Evolutionary conservation across 2,113 vertebrate genomes (phyloP), one percentile per base, ranked within the genome.

Genomic region (Cynocephalus volans): DNA sequence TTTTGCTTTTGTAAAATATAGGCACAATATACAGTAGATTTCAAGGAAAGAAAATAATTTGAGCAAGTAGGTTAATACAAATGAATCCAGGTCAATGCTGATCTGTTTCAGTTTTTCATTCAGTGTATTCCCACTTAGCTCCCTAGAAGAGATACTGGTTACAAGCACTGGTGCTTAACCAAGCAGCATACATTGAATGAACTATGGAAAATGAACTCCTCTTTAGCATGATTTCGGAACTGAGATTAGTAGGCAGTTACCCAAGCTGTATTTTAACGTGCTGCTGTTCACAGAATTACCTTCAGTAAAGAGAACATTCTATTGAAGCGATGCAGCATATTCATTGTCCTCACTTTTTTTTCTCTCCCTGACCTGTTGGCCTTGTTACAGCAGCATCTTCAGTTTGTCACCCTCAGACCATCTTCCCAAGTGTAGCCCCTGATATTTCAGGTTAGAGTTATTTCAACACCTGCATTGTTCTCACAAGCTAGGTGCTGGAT

Each of bases 341-440:
- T 90, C 31, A 15, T 67, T 9, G 67, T 31, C 48, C 58, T 88
- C 72, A 2, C 8, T n/a, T 21, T 8, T 89, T 60, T 26, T 41
- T 72, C 6, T 62, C 96, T 93, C 95, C 69, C 69, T 79, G 95
- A 83, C 54, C 88, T 93, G 54, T 96, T 96, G 82, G 76, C 52
- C 81, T 96, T 81, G 80, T 94, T 62, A 50, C 50, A 65, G 67
- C 56, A 31, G 14, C 54, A 54, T 33, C 21, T 89, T 86, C 82
- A 70, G 69, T 81, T 45, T 96, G 69, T 76, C 23, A 10, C 56
- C 28, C 41, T 56, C 69, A 93, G 65, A 67, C 76, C 1, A 33
- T 77, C 8, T 1, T 45, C 81, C 86, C n/a, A 1, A 36, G 14
- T n/a, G 81, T 82, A 96, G 60, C 75, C 62, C 18, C 5, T 50